Conservation (phyloP, 2,888 invertebrate genomes). For the Drosophila suboccidentalis region DNA sequence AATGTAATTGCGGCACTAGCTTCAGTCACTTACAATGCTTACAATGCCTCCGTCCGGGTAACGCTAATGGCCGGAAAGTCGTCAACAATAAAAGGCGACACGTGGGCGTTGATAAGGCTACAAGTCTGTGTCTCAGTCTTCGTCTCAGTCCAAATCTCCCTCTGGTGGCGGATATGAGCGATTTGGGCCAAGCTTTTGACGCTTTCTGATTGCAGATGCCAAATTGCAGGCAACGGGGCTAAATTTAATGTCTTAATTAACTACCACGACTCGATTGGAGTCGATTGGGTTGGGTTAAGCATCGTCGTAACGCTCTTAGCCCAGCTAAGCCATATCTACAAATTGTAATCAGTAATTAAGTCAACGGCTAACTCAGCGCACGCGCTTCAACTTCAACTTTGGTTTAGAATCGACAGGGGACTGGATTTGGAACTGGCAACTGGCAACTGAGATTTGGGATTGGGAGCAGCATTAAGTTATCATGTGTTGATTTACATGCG, state of each 20-base stretch:
- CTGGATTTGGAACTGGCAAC: conserved; percentile 6
- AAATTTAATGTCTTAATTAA: conserved; percentile 80
- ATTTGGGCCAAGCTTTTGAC: conserved; percentile 68
- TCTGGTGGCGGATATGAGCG: conserved; percentile 78
- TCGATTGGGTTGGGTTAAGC: conserved; percentile 26
- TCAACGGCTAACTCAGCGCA: conserved; percentile 55
- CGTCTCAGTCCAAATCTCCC: background rate
- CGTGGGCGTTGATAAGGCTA: conserved; percentile 76
- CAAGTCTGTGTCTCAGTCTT: background rate
- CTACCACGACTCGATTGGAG: conserved; percentile 45
- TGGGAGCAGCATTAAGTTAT: conserved; percentile 64
- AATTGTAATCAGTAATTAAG: conserved; percentile 84
- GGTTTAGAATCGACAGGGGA: conserved; percentile 27
- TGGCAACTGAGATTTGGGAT: conserved; percentile 15
- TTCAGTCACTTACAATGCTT: conserved; percentile 11
- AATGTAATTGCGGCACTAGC: conserved; percentile 63
- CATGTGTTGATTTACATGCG: conserved; percentile 78
- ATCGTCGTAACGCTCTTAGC: conserved; percentile 13
- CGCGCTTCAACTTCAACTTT: conserved; percentile 51
- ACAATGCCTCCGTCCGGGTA: conserved; percentile 52
- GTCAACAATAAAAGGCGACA: conserved; percentile 69
- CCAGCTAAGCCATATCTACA: conserved; percentile 70
- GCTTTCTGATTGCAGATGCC: conserved; percentile 52
- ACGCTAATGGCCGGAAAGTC: conserved; percentile 76
- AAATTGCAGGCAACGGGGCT: conserved; percentile 57